These are phyloP conservation scores for Pseudopipra pipra DNA, from an alignment of 2,113 vertebrate species.

Conservation along the genomic window DNA sequence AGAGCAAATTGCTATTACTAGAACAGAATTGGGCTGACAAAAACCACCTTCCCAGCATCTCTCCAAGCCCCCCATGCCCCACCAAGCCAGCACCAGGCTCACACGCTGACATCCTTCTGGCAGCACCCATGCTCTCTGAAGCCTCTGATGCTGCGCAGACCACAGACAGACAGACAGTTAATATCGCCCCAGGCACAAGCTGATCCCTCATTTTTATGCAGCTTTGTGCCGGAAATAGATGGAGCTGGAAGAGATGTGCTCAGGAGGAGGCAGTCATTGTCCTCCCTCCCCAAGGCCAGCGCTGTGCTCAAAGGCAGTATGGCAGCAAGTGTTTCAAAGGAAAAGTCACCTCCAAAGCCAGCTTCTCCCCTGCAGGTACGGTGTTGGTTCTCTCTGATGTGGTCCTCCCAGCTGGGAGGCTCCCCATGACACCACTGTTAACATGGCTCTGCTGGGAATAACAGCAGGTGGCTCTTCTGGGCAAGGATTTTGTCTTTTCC, in stretches of 20 bases:
- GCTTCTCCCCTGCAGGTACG: not conserved
- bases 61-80: too few species aligned
- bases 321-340: not conserved
- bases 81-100: rapidly evolving
- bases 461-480: not conserved
- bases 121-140: not conserved
- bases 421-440: not conserved
- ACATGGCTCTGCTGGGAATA: not conserved
- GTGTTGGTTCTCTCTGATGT: not conserved
- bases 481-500: not conserved
- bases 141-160: not conserved
- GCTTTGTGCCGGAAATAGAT: not conserved
- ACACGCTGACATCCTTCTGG: not conserved
- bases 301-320: not conserved
- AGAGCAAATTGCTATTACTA: not conserved
- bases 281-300: not conserved
- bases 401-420: not conserved
- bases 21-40: not conserved
- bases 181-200: not conserved
- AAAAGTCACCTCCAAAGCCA: not conserved
- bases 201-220: not conserved
- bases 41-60: not conserved
- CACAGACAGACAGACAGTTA: not conserved
- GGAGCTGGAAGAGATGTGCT: not conserved
- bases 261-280: rapidly evolving